A percentile compares a stretch with the other conserved stretches of the same genome.
These are phyloP conservation scores for Gymnobelideus leadbeateri DNA, from an alignment of 2,113 vertebrate genomes.

Conservation along the genomic window DNA sequence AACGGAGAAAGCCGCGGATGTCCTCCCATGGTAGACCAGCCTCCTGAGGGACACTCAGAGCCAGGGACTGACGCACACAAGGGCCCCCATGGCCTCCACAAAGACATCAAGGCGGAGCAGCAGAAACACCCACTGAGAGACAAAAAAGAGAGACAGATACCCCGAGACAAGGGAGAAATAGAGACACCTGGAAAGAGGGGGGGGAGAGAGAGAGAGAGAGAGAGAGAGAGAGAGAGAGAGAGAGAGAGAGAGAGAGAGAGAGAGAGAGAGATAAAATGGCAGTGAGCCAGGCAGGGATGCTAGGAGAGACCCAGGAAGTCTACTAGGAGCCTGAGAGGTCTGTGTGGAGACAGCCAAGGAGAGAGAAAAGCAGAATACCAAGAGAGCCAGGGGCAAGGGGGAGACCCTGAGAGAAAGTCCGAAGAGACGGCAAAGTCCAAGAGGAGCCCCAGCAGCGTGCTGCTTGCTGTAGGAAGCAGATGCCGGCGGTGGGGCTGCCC, in stretches of 20 bases:
- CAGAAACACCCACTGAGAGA: not conserved
- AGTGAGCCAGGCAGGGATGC: not conserved
- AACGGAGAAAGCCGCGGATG: not conserved
- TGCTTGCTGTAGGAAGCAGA: too few species aligned
- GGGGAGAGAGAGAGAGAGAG: slow-evolving; percentile 12
- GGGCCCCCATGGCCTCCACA: slow-evolving; percentile 19
- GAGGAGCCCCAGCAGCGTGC: too few species aligned
- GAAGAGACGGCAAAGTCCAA: too few species aligned
- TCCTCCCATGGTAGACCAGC: not conserved
- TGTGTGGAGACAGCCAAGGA: not conserved
- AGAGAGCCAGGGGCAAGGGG: not conserved
- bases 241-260: slow-evolving; percentile 14
- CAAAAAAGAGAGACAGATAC: slow-evolving; percentile 4
- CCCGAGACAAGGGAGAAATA: not conserved
- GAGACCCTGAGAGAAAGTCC: not conserved
- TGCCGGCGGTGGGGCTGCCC: not conserved
- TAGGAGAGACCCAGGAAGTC: slow-evolving; percentile 71
- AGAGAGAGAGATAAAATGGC: not conserved
- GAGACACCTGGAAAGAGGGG: not conserved
- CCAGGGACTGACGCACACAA: not conserved
- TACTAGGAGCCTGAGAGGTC: not conserved
- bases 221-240: slow-evolving; percentile 14
- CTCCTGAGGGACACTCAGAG: not conserved
- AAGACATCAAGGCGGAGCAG: not conserved
- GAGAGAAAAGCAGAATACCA: not conserved